These are phyloP conservation scores for Toxotes lorentzi DNA, from an alignment of 2,797 vertebrate species.

Conservation along the genomic window DNA sequence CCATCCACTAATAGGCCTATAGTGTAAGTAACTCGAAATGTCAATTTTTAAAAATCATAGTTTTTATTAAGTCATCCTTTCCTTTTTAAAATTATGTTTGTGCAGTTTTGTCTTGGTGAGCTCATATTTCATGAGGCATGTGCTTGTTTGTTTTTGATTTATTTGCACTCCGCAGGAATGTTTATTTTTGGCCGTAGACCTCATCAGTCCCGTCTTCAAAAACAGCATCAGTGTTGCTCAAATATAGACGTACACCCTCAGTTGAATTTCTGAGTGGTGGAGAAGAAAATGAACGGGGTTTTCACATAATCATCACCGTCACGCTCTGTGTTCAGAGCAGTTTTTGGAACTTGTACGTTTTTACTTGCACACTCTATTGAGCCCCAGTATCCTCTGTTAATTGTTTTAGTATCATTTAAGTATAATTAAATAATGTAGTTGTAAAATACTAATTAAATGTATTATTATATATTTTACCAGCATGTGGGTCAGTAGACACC, in stretches of 20 bases:
- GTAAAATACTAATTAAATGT: background rate
- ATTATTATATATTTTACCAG: background rate
- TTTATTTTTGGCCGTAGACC: slow-evolving; percentile 30
- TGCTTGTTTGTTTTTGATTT: slow-evolving; percentile 69
- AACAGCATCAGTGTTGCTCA: slow-evolving; percentile 59
- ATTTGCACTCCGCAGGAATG: slow-evolving; percentile 38
- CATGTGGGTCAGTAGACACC: too few species aligned
- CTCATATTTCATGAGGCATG: slow-evolving; percentile 69
- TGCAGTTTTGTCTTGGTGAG: slow-evolving; percentile 71
- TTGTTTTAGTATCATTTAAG: background rate
- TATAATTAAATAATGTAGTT: background rate
- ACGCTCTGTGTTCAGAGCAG: background rate
- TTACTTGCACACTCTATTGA: background rate
- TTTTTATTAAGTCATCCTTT: slow-evolving; percentile 63
- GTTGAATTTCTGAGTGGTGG: background rate
- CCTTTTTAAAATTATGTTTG: slow-evolving; percentile 56
- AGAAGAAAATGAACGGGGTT: background rate
- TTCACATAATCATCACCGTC: slow-evolving; percentile 21
- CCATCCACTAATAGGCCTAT: slow-evolving; percentile 97
- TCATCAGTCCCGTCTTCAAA: slow-evolving; percentile 20
- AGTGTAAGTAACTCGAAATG: slow-evolving; percentile 92
- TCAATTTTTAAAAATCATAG: slow-evolving; percentile 71
- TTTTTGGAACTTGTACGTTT: background rate
- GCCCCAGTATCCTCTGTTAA: background rate
- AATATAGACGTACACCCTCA: slow-evolving; percentile 31